phyloP scores from a whole-genome alignment of 2,113 vertebrate genomes.

The Caloenas nicobarica region DNA sequence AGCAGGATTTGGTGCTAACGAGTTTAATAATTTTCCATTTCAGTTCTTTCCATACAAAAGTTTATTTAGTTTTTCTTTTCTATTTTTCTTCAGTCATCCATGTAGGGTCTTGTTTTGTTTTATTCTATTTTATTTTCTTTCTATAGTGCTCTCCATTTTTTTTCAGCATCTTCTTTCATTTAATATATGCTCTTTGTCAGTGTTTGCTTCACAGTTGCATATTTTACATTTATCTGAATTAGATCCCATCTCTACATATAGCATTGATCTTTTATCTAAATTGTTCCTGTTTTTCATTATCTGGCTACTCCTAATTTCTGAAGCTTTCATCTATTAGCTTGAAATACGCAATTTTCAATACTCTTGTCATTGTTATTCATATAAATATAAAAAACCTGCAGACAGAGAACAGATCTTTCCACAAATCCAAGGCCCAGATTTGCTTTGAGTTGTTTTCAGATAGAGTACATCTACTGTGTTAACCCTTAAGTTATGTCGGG shows the following conservation, averaged over 20 bases:
- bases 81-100: background rate
- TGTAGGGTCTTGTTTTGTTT: background rate
- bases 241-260: background rate
- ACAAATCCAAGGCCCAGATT: conserved; percentile 24
- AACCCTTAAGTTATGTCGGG: background rate
- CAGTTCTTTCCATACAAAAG: background rate
- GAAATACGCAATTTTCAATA: background rate
- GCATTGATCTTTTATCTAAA: background rate
- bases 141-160: rapidly evolving
- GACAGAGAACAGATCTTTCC: background rate
- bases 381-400: background rate
- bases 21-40: background rate
- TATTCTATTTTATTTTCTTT: background rate
- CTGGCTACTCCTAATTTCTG: background rate
- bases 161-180: background rate
- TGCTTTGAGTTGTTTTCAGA: conserved; percentile 20
- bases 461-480: background rate
- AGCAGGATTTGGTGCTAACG: background rate
- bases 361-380: background rate
- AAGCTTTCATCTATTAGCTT: background rate
- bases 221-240: conserved; percentile 31
- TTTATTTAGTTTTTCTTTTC: background rate
- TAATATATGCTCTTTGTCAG: background rate
- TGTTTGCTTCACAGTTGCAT: background rate
- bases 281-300: background rate